Evolutionary conservation across 2,113 vertebrate species (phyloP).

Genomic region (Burhinus oedicnemus): DNA sequence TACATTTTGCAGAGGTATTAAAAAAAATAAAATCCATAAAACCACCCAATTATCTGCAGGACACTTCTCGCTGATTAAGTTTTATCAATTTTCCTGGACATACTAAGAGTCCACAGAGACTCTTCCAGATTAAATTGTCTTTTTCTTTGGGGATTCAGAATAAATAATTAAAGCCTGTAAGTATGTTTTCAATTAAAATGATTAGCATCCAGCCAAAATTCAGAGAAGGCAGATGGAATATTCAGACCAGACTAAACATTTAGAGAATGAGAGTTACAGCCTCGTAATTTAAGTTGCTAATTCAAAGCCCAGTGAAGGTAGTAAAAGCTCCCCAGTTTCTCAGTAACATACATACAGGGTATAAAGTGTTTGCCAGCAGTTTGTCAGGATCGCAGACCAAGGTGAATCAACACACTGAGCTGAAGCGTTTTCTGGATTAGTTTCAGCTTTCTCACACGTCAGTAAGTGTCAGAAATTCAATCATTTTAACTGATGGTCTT

Average conservation of each 20-base stretch:
- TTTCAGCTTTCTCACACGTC: neutral
- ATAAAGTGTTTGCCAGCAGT: neutral
- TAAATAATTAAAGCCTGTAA: constrained; percentile 10
- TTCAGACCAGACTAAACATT: neutral
- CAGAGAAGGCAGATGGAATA: neutral
- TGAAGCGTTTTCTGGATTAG: neutral
- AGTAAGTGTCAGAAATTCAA: neutral
- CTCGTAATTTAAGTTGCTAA: neutral
- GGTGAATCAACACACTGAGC: neutral
- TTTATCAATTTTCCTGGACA: neutral
- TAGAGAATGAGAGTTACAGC: neutral
- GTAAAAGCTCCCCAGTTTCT: neutral
- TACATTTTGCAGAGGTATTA: neutral
- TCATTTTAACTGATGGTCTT: neutral
- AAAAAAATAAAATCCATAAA: neutral
- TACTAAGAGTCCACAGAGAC: neutral
- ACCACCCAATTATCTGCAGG: neutral
- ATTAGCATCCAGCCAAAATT: neutral
- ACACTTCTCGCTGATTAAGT: neutral
- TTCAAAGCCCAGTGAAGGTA: neutral
- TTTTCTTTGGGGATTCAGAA: neutral
- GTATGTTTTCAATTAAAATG: constrained; percentile 4
- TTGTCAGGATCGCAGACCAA: neutral
- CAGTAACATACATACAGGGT: neutral
- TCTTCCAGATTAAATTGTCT: neutral